Conservation (phyloP, 1,140 invertebrate genomes). For the Alviniconcha marisindica region DNA sequence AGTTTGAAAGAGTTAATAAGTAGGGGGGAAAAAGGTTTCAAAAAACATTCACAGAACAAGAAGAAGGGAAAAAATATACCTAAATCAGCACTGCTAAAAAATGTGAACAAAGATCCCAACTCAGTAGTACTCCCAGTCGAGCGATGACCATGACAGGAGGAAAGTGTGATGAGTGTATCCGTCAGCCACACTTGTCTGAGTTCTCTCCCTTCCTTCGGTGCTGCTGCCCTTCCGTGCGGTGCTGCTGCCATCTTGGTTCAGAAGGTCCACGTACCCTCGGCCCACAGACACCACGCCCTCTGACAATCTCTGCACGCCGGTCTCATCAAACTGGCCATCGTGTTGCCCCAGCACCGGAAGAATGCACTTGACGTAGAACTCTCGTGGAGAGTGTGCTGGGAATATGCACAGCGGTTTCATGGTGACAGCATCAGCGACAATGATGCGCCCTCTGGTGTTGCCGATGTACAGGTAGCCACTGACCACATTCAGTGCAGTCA, state of each 20-base stretch:
- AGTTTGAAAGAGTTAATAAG: no score
- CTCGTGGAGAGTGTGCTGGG: constrained; percentile 62
- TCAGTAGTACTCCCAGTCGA: constrained; percentile 67
- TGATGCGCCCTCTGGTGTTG: constrained; percentile 67
- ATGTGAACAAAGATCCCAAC: no score
- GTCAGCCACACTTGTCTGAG: neutral
- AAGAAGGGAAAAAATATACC: no score
- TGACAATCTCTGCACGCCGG: neutral
- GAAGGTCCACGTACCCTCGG: constrained; percentile 7
- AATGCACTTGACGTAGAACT: constrained; percentile 65
- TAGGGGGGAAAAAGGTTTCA: no score
- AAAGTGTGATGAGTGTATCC: constrained; percentile 51
- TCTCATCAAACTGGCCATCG: neutral
- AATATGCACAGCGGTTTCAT: constrained; percentile 61
- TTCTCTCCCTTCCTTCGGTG: neutral
- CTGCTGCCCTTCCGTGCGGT: neutral
- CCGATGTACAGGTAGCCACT: constrained; percentile 66
- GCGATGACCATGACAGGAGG: constrained; percentile 61
- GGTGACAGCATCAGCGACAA: constrained; percentile 61
- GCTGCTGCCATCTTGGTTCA: neutral
- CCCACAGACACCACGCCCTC: constrained; percentile 23
- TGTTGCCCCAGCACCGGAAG: constrained; percentile 46
- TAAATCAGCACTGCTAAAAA: no score
- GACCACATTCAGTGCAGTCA: constrained; percentile 61
- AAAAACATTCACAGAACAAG: no score